Evolutionary conservation across 2,888 invertebrate genomes (phyloP), one percentile per base, ranked within the genome.

Genomic region (Heteropelma amictum): DNA sequence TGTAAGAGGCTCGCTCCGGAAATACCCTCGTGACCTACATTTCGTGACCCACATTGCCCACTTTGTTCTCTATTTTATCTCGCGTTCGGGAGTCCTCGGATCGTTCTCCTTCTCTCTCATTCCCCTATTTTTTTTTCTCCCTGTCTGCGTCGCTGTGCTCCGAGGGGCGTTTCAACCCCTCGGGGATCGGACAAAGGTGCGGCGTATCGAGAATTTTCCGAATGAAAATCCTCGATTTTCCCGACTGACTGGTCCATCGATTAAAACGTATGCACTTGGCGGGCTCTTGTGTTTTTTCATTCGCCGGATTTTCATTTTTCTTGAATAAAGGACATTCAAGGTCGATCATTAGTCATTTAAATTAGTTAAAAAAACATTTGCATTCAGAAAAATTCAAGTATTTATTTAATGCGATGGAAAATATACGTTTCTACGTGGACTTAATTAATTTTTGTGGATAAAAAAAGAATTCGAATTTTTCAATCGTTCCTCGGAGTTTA

Each of bases 11-110:
- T 17, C 14, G 21, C 14, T 30, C 51, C 33, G 38, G 47, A 58
- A 69, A 67, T 67, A 72, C 67, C 61, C 64, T 56, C 64, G 58
- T 58, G 69, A 73, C 69, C 63, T 17, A 73, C 69, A 73, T 73
- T 26, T 21, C 21, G 21, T 26, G 69, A 69, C 73, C 73, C 35
- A 58, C 68, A 68, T 73, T 38, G 61, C 68, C 64, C 21, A 47
- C 26, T 35, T 17, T 51, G 14, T 58, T 58, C 58, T 67, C 47
- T 72, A 61, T 61, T 47, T n/a, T n/a, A n/a, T n/a, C n/a, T n/a
- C n/a, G 38, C 35, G 64, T 69, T 49, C 58, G n/a, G 58, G 69
- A 73, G 58, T 73, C 73, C 69, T 69, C 69, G 73, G 73, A 33
- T 42, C 42, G 33, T 56, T 26, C 45, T 17, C 45, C 17, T 8